phyloP scores from a whole-genome alignment of 2,888 invertebrate genomes.

The Sialis lutaria region DNA sequence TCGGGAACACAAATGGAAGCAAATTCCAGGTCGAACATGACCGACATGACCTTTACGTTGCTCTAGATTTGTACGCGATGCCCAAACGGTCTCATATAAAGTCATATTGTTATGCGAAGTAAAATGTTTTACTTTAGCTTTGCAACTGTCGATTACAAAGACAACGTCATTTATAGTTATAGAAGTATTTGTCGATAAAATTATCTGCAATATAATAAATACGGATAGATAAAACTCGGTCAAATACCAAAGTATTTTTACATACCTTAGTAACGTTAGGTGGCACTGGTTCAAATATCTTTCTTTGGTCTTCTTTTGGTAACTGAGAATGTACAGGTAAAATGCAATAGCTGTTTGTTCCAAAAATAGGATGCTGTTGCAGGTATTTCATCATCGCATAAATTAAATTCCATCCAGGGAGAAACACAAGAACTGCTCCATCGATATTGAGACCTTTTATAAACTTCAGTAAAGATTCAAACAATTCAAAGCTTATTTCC shows the following conservation, averaged over 20 bases:
- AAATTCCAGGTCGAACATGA: slow-evolving; percentile 82
- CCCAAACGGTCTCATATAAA: slow-evolving; percentile 94
- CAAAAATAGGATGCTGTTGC: slow-evolving; percentile 44
- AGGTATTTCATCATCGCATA: slow-evolving; percentile 79
- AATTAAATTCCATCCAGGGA: slow-evolving; percentile 96
- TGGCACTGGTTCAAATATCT: slow-evolving; percentile 79
- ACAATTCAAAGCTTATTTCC: slow-evolving; percentile 82
- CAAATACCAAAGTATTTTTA: neutral
- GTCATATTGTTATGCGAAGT: slow-evolving; percentile 99
- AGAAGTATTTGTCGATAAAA: slow-evolving; percentile 92
- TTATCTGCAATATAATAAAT: slow-evolving; percentile 42
- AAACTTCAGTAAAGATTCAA: slow-evolving; percentile 58
- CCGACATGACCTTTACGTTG: slow-evolving; percentile 93
- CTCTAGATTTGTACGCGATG: slow-evolving; percentile 84
- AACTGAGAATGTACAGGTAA: slow-evolving; percentile 96
- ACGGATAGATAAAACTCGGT: neutral
- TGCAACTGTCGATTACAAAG: slow-evolving; percentile 93
- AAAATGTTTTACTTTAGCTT: slow-evolving; percentile 93
- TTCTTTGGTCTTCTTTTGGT: slow-evolving; percentile 85
- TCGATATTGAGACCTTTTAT: slow-evolving; percentile 42
- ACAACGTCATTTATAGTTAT: slow-evolving; percentile 98
- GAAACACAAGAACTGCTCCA: slow-evolving; percentile 82
- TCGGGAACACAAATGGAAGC: slow-evolving; percentile 79
- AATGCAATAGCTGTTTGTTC: slow-evolving; percentile 47
- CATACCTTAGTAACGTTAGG: slow-evolving; percentile 65